phyloP scores from a whole-genome alignment of 2,888 invertebrate species.

The Quadriops clusia region DNA sequence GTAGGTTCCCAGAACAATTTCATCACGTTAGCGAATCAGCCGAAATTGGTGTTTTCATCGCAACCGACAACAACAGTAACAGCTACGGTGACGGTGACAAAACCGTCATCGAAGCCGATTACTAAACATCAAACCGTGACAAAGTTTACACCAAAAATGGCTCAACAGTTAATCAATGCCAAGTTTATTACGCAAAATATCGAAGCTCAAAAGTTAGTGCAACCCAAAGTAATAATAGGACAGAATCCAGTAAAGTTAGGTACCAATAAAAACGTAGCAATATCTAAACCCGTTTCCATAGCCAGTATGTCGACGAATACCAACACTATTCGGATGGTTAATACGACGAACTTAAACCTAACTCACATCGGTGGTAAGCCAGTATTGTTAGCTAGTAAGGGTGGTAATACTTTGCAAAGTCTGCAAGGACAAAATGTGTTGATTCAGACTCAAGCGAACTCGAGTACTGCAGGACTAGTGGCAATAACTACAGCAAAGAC shows the following conservation, averaged over 20 bases:
- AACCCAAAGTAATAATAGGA: slow-evolving; percentile 25
- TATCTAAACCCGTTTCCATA: slow-evolving; percentile 25
- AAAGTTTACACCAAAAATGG: slow-evolving; percentile 30
- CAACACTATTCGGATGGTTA: slow-evolving; percentile 40
- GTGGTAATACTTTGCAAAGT: slow-evolving; percentile 31
- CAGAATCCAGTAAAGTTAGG: slow-evolving; percentile 27
- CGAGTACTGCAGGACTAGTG: slow-evolving; percentile 14
- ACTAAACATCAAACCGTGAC: slow-evolving; percentile 24
- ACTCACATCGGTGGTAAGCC: slow-evolving; percentile 46
- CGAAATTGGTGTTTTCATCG: slow-evolving; percentile 31
- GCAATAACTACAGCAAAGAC: slow-evolving; percentile 19
- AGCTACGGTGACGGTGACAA: slow-evolving; percentile 22
- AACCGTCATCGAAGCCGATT: slow-evolving; percentile 19
- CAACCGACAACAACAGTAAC: slow-evolving; percentile 23
- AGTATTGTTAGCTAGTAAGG: slow-evolving; percentile 41
- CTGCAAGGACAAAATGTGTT: slow-evolving; percentile 37
- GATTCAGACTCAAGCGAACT: slow-evolving; percentile 31
- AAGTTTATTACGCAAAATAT: slow-evolving; percentile 35
- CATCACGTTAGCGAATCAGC: slow-evolving; percentile 31
- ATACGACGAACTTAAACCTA: slow-evolving; percentile 39
- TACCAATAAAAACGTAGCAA: slow-evolving; percentile 21
- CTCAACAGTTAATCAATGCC: slow-evolving; percentile 38
- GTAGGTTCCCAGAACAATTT: slow-evolving; percentile 42
- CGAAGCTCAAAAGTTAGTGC: slow-evolving; percentile 27
- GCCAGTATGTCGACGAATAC: slow-evolving; percentile 24